Percentiles rank a stretch among this genome's conserved stretches.
These are phyloP conservation scores for Heterodera carotae DNA, from an alignment of 1,140 invertebrate species.

Conservation along the genomic window DNA sequence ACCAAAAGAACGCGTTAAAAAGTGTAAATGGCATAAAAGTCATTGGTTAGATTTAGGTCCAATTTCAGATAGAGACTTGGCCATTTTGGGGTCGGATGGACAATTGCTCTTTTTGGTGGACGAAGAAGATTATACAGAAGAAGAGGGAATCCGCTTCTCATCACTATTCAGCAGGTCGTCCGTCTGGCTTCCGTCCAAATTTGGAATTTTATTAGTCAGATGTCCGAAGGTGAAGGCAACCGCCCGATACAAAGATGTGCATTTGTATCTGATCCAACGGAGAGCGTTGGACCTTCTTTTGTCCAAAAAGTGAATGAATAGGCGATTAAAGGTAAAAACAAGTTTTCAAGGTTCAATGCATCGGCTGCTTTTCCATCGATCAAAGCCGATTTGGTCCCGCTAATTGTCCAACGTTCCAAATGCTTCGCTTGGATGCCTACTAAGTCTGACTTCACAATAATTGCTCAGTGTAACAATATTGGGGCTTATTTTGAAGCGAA, in stretches of 20 bases:
- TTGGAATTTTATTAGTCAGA: conserved; percentile 26
- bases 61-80: conserved; percentile 49
- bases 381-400: conserved; percentile 53
- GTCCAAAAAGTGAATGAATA: conserved; percentile 40
- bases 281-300: conserved; percentile 34
- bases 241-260: conserved; percentile 48
- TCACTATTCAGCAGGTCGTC: neutral
- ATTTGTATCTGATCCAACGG: conserved; percentile 47
- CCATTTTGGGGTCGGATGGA: conserved; percentile 31
- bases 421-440: conserved; percentile 44
- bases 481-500: conserved; percentile 54
- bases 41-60: neutral
- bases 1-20: conserved; percentile 39
- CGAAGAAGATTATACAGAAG: conserved; percentile 52
- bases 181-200: conserved; percentile 2
- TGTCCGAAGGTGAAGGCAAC: conserved; percentile 41
- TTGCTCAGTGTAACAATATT: conserved; percentile 51
- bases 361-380: conserved; percentile 45
- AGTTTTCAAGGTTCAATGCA: conserved; percentile 1
- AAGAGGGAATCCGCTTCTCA: conserved; percentile 24
- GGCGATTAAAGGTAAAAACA: conserved; percentile 10
- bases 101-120: conserved; percentile 47
- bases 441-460: conserved; percentile 27
- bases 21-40: conserved; percentile 25
- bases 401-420: conserved; percentile 32